Percentiles rank a stretch among this genome's conserved stretches.
These are phyloP conservation scores for Schizotus pectinicornis DNA, from an alignment of 2,888 invertebrate species.

Conservation along the genomic window DNA sequence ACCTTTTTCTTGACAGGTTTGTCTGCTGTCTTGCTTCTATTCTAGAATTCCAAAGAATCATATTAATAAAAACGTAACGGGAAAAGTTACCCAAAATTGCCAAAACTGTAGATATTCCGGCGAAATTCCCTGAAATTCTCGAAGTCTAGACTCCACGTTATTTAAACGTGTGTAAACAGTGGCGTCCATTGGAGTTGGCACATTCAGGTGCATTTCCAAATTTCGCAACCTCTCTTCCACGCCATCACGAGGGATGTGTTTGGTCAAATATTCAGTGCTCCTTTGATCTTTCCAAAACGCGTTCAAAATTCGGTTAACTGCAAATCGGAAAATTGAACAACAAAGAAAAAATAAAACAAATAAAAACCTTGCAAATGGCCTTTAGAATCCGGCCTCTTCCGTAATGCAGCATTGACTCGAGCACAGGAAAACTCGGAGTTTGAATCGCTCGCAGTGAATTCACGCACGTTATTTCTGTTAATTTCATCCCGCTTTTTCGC, in stretches of 20 bases:
- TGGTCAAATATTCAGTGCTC: constrained; percentile 60
- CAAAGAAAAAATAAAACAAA: not conserved
- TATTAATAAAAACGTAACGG: not conserved
- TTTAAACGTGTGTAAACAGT: constrained; percentile 75
- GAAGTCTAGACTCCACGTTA: constrained; percentile 74
- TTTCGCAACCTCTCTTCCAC: constrained; percentile 72
- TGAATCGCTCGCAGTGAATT: constrained; percentile 66
- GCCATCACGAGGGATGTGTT: constrained; percentile 57
- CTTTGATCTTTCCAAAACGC: constrained; percentile 63
- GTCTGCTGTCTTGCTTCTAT: constrained; percentile 37
- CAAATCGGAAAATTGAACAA: constrained; percentile 34
- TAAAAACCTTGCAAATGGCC: constrained; percentile 79
- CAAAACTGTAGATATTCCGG: constrained; percentile 80
- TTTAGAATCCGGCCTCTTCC: constrained; percentile 75
- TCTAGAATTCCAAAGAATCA: constrained; percentile 38
- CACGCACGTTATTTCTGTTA: constrained; percentile 74
- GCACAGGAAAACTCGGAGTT: constrained; percentile 72
- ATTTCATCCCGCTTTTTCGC: constrained; percentile 77
- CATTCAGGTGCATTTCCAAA: constrained; percentile 68
- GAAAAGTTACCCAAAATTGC: constrained; percentile 30
- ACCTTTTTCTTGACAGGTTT: constrained; percentile 48
- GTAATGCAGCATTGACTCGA: constrained; percentile 74
- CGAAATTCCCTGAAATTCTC: constrained; percentile 75
- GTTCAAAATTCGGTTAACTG: constrained; percentile 75
- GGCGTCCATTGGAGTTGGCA: constrained; percentile 63